Evolutionary conservation across 2,888 invertebrate species (phyloP), one percentile per base, ranked within the genome.

Genomic region (Thymelicus sylvestris): DNA sequence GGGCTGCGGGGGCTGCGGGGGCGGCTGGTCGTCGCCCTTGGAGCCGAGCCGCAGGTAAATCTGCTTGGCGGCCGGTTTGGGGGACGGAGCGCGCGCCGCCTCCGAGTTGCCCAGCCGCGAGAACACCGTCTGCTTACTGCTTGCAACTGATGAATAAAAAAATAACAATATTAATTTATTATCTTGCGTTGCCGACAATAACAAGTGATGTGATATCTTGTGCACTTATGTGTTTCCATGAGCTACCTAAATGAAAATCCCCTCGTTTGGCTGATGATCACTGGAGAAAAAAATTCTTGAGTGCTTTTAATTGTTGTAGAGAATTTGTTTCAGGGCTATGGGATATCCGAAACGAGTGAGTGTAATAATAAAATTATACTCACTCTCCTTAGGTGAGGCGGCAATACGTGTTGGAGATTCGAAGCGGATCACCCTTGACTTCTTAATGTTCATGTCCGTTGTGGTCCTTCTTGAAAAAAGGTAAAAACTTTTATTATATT

Each of bases 11-110:
- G 74, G 67, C 7, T 72, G 78, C 1, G 76, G 78, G 7, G 59
- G 48, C 12, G 50, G 38, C 2, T 41, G 0, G 60, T 71, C 48
- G 15, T 64, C 71, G 6, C 70, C 73, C 73, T 93, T 94, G 31
- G 84, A 79, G 1, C 94, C 94, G 2, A 94, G 86, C 0, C 94
- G 82, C 0, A 90, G 83, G 75, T 83, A 93, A 61, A 94, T 86
- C 0, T 91, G 87, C 76, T 91, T 93, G n/a, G 75, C 80, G 0
- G 81, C 67, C 0, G 79, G 74, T 39, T 84, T 86, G 0, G 78
- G 78, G n/a, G 80, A n/a, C 8, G 62, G 71, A 3, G 60, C 63
- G 50, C 52, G 82, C 0, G 75, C 73, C 0, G 80, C 39, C 6
- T 91, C 93, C 0, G 86, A 80, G 74, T 78, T 84, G 0, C 94